Conservation (phyloP, 2,888 invertebrate species). For the Sthenelais limicola region DNA sequence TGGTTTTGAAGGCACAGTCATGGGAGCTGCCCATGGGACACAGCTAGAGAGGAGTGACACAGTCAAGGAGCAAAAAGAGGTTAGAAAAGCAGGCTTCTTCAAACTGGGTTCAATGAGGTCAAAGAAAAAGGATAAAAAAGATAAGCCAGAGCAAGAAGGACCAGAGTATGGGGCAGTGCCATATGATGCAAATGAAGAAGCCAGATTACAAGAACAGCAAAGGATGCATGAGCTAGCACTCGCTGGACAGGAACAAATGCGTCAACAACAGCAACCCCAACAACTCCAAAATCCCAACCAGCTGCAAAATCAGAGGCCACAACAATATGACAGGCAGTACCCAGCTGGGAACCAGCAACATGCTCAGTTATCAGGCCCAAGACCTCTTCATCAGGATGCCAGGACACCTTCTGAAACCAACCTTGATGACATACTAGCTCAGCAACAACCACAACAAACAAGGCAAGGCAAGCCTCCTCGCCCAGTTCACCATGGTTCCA, state of each 20-base stretch:
- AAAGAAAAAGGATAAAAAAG: slow-evolving; percentile 42
- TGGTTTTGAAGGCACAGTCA: slow-evolving; percentile 40
- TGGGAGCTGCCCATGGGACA: slow-evolving; percentile 35
- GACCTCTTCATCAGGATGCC: not conserved
- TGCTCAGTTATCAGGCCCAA: not conserved
- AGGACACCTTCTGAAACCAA: slow-evolving; percentile 27
- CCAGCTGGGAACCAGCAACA: slow-evolving; percentile 1
- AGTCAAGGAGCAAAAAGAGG: slow-evolving; percentile 30
- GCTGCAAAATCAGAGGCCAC: not conserved
- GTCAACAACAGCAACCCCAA: not conserved
- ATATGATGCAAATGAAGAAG: slow-evolving; percentile 1
- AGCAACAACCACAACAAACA: slow-evolving; percentile 2
- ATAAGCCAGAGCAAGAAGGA: slow-evolving; percentile 11
- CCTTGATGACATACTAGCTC: slow-evolving; percentile 18
- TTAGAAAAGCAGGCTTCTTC: slow-evolving; percentile 41
- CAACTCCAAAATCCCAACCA: not conserved
- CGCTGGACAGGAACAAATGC: not conserved
- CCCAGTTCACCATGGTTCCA: slow-evolving; percentile 7
- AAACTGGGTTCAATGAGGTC: slow-evolving; percentile 32
- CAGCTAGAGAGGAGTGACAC: slow-evolving; percentile 42
- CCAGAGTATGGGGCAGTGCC: slow-evolving; percentile 30
- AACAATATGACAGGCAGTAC: not conserved
- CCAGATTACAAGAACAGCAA: slow-evolving; percentile 33
- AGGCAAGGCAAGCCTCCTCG: slow-evolving; percentile 1
- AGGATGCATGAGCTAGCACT: not conserved